Base-by-base conservation (phyloP, 2,113 vertebrate species). In the Phaethon lepturus region DNA sequence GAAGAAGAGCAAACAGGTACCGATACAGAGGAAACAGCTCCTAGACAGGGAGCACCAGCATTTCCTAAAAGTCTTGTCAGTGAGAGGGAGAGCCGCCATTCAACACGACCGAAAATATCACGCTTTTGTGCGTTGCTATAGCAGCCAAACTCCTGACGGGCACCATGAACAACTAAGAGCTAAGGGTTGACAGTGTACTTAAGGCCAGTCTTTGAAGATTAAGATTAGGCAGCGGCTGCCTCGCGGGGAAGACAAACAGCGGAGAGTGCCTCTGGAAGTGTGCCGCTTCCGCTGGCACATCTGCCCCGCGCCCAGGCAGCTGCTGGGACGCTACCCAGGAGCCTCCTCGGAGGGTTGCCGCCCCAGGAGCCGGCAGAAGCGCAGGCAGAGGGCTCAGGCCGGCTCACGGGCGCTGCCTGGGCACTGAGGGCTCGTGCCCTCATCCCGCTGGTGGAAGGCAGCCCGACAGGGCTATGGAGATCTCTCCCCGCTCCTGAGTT, bases 131-230 rank as follows among this genome's bases (percentile, higher is more conserved):
- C 15, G 44, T 91, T 95, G 75, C 35, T 58, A 26, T 49, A 85
- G 88, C 22, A 85, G 69, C 59, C 0, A 0, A 83, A 56, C 29
- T 87, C 23, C 68, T 10, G 0, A 0, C 13, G 82, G 59, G 53
- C 64, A 86, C n/a, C 31, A 67, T 9, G 47, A 84, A 38, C 22
- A 88, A 12, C 40, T 52, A 75, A 93, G 56, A 87, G 40, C 55
- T 74, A 59, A 85, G 31, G 52, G 60, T 13, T 95, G 55, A 95
- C 64, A 72, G 45, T 45, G 45, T 28, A 60, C 18, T 75, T 56
- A 42, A 47, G 44, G 29, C 26, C 35, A 53, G n/a, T 12, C 50
- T 85, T 93, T 93, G 88, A 93, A 88, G 86, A 77, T 59, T 93
- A 86, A 93, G 40, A 56, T 50, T 52, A 66, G 76, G 33, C 53